These are phyloP conservation scores for Mus pahari DNA, from an alignment of 2,113 vertebrate genomes.

Conservation along the genomic window DNA sequence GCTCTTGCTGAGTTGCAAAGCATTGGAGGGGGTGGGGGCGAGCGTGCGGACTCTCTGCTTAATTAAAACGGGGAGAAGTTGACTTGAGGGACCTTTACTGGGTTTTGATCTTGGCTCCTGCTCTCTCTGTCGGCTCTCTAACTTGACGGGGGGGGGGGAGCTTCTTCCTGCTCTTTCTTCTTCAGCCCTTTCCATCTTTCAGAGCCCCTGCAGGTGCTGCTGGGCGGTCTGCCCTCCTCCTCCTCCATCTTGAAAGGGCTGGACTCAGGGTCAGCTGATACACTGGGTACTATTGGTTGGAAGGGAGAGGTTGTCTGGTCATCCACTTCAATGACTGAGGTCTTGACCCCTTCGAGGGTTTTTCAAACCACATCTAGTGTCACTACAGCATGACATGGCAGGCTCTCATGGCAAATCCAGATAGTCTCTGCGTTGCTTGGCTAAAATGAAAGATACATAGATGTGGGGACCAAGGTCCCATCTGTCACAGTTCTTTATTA, in stretches of 20 bases:
- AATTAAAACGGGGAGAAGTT: slow-evolving; percentile 79
- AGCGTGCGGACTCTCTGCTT: slow-evolving; percentile 53
- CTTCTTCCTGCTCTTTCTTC: slow-evolving; percentile 59
- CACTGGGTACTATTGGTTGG: background rate
- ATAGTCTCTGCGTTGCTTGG: background rate
- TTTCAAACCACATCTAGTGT: background rate
- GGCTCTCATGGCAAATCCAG: background rate
- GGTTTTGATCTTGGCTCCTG: slow-evolving; percentile 61
- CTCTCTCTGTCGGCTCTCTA: slow-evolving; percentile 43
- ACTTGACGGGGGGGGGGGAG: slow-evolving; percentile 21
- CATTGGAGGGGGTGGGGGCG: slow-evolving; percentile 44
- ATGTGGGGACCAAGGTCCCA: background rate
- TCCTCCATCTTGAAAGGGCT: background rate
- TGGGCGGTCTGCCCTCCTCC: slow-evolving; percentile 12
- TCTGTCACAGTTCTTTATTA: background rate
- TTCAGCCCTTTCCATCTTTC: slow-evolving; percentile 1
- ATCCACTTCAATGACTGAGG: background rate
- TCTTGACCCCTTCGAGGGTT: background rate
- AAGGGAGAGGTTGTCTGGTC: background rate
- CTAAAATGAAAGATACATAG: background rate
- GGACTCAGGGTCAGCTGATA: background rate
- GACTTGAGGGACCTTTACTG: slow-evolving; percentile 64
- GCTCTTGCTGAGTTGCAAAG: slow-evolving; percentile 75
- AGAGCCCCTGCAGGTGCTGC: background rate
- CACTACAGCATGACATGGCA: background rate